phyloP scores from a whole-genome alignment of 1,140 invertebrate genomes.

The Eumeta japonica region DNA sequence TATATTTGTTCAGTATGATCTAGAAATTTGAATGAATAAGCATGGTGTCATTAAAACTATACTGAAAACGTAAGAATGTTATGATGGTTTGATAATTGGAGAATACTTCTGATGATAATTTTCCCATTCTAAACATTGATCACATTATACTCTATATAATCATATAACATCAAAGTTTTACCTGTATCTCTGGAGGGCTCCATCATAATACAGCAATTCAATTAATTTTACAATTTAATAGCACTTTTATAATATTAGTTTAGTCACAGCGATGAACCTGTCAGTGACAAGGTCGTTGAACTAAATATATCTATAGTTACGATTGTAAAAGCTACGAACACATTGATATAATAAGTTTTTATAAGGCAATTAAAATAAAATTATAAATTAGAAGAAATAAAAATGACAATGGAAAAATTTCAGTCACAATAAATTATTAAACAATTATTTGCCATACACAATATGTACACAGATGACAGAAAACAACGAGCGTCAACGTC shows the following conservation, averaged over 20 bases:
- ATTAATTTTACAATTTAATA: slow-evolving; percentile 31
- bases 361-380: too few species aligned
- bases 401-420: too few species aligned
- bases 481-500: slow-evolving; percentile 46
- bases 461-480: slow-evolving; percentile 32
- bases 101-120: background rate
- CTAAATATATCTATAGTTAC: slow-evolving; percentile 54
- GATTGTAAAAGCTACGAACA: slow-evolving; percentile 24
- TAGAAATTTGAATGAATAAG: too few species aligned
- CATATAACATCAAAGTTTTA: too few species aligned
- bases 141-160: background rate
- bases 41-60: too few species aligned
- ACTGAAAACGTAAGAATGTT: too few species aligned
- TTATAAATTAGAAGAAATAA: too few species aligned
- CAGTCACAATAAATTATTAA: too few species aligned
- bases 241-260: slow-evolving; percentile 52
- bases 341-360: too few species aligned
- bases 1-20: too few species aligned
- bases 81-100: too few species aligned
- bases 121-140: background rate
- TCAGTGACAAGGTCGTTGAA: slow-evolving; percentile 58
- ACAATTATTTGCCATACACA: too few species aligned
- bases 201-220: slow-evolving; percentile 35
- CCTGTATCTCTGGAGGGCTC: slow-evolving; percentile 52
- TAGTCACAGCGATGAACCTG: slow-evolving; percentile 54